Percentiles rank a stretch among this genome's conserved stretches.
phyloP scores from a whole-genome alignment of 1,140 invertebrate species.

The Macrotrachela quadricornifera region DNA sequence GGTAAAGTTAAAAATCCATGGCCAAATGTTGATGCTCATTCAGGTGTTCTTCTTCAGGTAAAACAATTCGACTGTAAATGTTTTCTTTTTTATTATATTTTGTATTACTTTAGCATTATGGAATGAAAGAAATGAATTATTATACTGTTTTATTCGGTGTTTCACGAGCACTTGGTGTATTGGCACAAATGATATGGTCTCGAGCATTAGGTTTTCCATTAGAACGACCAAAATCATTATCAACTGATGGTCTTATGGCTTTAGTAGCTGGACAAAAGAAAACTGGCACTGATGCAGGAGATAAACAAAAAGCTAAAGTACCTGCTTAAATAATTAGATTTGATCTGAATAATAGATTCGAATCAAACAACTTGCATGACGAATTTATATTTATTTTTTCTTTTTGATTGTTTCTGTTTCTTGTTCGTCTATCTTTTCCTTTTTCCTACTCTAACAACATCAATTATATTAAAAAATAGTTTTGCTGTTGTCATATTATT shows the following conservation, averaged over 20 bases:
- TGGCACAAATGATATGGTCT: conserved; percentile 77
- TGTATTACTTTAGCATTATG: conserved; percentile 56
- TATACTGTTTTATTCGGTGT: conserved; percentile 94
- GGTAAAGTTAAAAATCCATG: conserved; percentile 95
- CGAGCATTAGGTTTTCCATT: conserved; percentile 77
- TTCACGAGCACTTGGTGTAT: conserved; percentile 68
- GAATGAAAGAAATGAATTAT: conserved; percentile 91
- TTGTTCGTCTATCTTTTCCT: no score
- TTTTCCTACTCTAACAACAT: no score
- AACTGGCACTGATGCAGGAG: no score
- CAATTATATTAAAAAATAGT: no score
- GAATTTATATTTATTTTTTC: no score
- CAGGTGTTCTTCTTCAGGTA: conserved; percentile 65
- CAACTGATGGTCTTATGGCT: conserved; percentile 61
- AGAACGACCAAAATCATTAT: conserved; percentile 83
- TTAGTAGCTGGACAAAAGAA: no score
- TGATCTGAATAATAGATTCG: no score
- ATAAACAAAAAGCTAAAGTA: no score
- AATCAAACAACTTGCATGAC: no score
- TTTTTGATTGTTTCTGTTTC: no score
- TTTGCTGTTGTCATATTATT: no score
- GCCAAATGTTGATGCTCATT: conserved; percentile 95
- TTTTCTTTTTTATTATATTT: background rate
- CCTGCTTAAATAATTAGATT: no score
- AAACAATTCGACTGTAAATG: background rate